Evolutionary conservation across 2,113 vertebrate species (phyloP).

Genomic region (Equus przewalskii): DNA sequence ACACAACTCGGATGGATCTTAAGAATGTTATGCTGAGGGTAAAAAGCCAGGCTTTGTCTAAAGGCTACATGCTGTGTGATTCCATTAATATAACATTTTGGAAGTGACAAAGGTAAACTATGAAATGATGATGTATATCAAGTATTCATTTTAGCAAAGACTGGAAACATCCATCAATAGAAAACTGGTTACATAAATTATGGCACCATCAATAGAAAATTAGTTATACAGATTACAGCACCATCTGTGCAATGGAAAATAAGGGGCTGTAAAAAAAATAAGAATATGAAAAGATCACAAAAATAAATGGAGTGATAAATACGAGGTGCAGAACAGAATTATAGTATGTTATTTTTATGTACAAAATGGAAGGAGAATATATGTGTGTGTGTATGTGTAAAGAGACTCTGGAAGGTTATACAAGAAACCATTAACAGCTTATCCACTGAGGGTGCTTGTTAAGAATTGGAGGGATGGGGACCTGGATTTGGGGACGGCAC

Average conservation of each 20-base stretch:
- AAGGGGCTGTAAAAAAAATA: background rate
- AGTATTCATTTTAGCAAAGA: slow-evolving; percentile 5
- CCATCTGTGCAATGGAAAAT: background rate
- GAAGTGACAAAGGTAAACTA: background rate
- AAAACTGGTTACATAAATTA: background rate
- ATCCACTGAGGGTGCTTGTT: background rate
- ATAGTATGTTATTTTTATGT: background rate
- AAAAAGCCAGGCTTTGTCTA: background rate
- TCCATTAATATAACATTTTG: background rate
- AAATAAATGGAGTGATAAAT: background rate
- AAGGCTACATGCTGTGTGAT: background rate
- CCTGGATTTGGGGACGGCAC: too few relatives aligned
- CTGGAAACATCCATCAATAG: background rate
- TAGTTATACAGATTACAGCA: background rate
- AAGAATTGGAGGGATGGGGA: background rate
- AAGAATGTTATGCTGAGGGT: background rate
- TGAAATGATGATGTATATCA: background rate
- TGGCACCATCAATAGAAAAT: background rate
- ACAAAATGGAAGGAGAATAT: background rate
- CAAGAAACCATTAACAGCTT: background rate
- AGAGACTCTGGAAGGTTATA: background rate
- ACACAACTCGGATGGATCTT: background rate
- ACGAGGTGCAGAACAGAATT: background rate
- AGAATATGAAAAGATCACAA: background rate
- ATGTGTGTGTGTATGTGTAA: background rate